phyloP scores from a whole-genome alignment of 2,113 vertebrate species.

The Numenius arquata region DNA sequence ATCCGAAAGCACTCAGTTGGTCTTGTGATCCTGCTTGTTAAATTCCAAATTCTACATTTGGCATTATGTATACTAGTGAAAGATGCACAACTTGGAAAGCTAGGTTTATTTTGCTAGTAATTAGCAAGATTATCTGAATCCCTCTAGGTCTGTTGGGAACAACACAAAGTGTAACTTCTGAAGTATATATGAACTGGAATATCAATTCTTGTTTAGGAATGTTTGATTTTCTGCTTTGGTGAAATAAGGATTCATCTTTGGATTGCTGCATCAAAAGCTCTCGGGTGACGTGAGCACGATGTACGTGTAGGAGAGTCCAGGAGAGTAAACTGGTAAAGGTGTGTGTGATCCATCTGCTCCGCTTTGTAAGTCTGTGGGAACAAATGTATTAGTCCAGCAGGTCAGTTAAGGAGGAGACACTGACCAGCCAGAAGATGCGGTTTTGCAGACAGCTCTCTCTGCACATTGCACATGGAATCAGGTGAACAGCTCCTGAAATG shows the following conservation, averaged over 20 bases:
- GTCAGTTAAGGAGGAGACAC: fast-evolving
- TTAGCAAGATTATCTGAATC: neutral
- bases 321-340: neutral
- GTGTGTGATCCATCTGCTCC: neutral
- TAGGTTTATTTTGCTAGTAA: neutral
- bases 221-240: neutral
- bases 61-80: fast-evolving
- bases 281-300: neutral
- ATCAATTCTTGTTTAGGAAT: neutral
- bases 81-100: neutral
- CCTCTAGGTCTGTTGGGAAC: neutral
- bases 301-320: neutral
- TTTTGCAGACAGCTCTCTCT: neutral
- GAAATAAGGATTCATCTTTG: neutral
- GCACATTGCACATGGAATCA: too few relatives aligned
- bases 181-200: neutral
- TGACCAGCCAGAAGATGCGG: neutral
- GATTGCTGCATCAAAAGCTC: neutral
- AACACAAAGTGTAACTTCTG: neutral
- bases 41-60: neutral
- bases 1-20: neutral
- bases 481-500: neutral
- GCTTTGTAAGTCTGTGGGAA: fast-evolving
- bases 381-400: neutral
- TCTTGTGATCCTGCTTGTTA: neutral